These are phyloP conservation scores for Cardinalis cardinalis DNA, from an alignment of 2,113 vertebrate species.

Conservation along the genomic window DNA sequence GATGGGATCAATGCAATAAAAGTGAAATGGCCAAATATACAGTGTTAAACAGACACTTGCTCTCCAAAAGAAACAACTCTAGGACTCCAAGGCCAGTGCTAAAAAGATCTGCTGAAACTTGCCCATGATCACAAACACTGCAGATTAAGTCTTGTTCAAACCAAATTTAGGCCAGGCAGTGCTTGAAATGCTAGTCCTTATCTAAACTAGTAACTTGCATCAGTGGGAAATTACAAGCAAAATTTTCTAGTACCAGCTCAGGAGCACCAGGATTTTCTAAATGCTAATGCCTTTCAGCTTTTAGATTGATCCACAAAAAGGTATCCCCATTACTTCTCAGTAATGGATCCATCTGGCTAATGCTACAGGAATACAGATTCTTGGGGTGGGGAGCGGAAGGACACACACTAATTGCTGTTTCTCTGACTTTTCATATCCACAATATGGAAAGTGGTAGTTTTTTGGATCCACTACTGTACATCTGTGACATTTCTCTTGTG, in stretches of 20 bases:
- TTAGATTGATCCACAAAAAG: slow-evolving; percentile 41
- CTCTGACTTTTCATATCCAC: neutral
- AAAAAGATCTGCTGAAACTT: neutral
- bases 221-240: neutral
- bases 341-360: slow-evolving; percentile 63
- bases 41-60: neutral
- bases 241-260: slow-evolving; percentile 4
- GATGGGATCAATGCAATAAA: slow-evolving; percentile 55
- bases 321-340: slow-evolving; percentile 54
- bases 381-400: neutral
- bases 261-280: neutral
- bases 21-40: neutral
- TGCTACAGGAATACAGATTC: neutral
- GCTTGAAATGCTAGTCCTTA: neutral
- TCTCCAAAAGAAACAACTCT: neutral
- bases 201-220: neutral
- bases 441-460: neutral
- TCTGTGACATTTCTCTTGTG: slow-evolving; percentile 23
- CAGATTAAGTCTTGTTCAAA: neutral
- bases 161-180: neutral
- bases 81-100: neutral
- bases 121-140: neutral
- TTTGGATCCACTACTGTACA: slow-evolving; percentile 60
- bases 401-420: neutral
- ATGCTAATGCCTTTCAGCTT: slow-evolving; percentile 27